Conservation (phyloP, 2,113 vertebrate species). For the Globicephala melas region DNA sequence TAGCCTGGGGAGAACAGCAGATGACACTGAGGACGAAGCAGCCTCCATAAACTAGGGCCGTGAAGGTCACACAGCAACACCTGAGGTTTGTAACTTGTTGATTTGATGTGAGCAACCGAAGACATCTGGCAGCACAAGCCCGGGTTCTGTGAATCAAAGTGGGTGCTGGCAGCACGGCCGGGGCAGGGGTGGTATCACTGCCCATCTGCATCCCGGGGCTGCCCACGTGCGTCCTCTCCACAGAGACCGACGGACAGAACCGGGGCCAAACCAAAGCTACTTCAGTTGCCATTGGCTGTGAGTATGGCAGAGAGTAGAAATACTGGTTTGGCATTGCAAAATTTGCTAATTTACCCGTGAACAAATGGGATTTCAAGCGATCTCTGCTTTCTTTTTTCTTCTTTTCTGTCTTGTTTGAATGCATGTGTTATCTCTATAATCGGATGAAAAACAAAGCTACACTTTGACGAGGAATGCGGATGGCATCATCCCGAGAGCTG, state of each 20-base stretch:
- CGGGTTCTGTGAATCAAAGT: not conserved
- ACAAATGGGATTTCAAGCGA: not conserved
- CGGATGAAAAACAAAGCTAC: not conserved
- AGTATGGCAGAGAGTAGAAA: not conserved
- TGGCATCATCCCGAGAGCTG: not conserved
- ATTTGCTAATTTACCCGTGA: not conserved
- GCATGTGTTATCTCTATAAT: not conserved
- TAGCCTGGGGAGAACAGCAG: not conserved
- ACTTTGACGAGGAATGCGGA: not conserved
- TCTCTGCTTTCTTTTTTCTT: not conserved
- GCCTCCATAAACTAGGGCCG: not conserved
- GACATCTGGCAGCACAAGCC: not conserved
- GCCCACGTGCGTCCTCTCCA: rapidly evolving
- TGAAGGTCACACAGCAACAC: not conserved
- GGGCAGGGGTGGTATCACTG: not conserved
- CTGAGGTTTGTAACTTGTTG: not conserved
- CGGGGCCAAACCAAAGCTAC: not conserved
- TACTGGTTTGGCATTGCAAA: not conserved
- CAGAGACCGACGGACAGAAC: not conserved
- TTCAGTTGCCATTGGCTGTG: not conserved
- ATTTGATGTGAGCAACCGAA: not conserved
- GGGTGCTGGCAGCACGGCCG: too few relatives aligned
- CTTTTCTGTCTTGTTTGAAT: not conserved
- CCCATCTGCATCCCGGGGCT: rapidly evolving
- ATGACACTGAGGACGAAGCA: not conserved